A percentile compares a stretch with the other conserved stretches of the same genome.
These are phyloP conservation scores for Molorchus minor DNA, from an alignment of 2,888 invertebrate species.

Conservation along the genomic window DNA sequence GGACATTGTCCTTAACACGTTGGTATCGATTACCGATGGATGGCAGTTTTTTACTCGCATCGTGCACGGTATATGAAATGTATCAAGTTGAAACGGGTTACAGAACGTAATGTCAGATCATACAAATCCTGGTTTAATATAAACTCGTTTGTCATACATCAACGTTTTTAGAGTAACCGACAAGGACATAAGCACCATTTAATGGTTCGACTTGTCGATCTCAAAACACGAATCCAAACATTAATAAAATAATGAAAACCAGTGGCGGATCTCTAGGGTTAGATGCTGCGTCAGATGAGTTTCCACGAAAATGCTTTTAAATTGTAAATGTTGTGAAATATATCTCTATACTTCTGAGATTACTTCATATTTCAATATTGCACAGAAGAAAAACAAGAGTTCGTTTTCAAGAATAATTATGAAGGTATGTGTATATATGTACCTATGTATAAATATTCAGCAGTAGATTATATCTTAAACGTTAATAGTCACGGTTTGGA, in stretches of 20 bases:
- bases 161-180: slow-evolving; percentile 54
- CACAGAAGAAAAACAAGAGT: not conserved
- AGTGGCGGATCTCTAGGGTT: slow-evolving; percentile 19
- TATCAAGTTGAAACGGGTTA: slow-evolving; percentile 5
- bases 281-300: no score
- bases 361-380: no score
- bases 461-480: not conserved
- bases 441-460: slow-evolving; percentile 3
- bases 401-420: not conserved
- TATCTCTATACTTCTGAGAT: no score
- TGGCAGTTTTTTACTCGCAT: not conserved
- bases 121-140: slow-evolving; percentile 46
- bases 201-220: slow-evolving; percentile 43
- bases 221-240: slow-evolving; percentile 31
- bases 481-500: not conserved
- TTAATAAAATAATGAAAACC: slow-evolving; percentile 36
- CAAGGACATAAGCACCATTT: slow-evolving; percentile 55
- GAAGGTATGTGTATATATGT: no score
- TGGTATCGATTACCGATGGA: not conserved
- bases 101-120: slow-evolving; percentile 33
- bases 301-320: no score
- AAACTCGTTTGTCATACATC: slow-evolving; percentile 56
- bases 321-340: no score
- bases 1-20: no score
- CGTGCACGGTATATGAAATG: not conserved